Evolutionary conservation across 2,888 invertebrate species (phyloP), one percentile per base, ranked within the genome.

Genomic region (Ichneumoninae sp.): DNA sequence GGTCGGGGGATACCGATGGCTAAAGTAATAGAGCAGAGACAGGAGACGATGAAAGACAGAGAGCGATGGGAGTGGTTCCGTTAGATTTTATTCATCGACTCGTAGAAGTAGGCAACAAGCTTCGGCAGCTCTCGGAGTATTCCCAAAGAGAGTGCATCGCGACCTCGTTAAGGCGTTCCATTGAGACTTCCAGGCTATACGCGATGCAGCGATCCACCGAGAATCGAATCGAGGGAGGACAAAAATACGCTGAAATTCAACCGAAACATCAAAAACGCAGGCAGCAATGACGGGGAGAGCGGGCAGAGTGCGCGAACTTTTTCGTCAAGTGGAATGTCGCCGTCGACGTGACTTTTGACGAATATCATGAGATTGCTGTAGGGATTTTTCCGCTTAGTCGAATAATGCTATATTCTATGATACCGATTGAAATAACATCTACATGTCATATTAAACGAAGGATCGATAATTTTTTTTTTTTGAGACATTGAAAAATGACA

Each of bases 151-250:
- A 75, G 66, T 79, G 74, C 66, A 72, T 85, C 79, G 76, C 80
- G 84, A 80, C 76, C 79, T 82, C 72, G 69, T 82, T 80, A 82
- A 82, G 57, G 68, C 60, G 52, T 82, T 80, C 72, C 44, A 82
- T 54, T 62, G 54, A 16, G 7, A 54, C n/a, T 54, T 16, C 7
- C n/a, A n/a, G 19, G 19, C 1, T 13, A 33, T 62, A n/a, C 13
- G 7, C 13, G n/a, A 33, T 60, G 26, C 26, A 60, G 13, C 60
- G 60, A 60, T 62, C n/a, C 62, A 33, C 1, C 6, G 16, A 33
- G 30, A 62, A 62, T 62, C 62, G 62, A 57, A 57, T 57, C 22
- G 22, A 26, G 22, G 10, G 8, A 22, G 26, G 57, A 57, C 22
- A 57, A 57, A 13, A 26, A 57, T 57, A 26, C 57, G 26, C 22